Evolutionary conservation across 2,888 invertebrate genomes (phyloP), one percentile per base, ranked within the genome.

Genomic region (Cheilosia vulpina): DNA sequence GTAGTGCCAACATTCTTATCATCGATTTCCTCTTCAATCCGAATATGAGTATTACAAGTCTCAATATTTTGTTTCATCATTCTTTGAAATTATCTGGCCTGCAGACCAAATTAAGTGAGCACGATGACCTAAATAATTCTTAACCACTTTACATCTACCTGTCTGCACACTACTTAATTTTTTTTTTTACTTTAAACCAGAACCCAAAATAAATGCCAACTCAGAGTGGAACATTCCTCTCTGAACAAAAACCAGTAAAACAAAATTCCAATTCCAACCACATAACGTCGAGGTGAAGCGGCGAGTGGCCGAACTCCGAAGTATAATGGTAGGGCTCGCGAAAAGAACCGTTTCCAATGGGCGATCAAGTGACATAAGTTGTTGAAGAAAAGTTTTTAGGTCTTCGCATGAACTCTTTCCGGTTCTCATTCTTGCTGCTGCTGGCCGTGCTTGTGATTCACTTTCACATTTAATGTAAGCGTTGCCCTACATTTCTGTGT

Each of bases 401-500:
- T 72, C 84, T 84, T 72, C 73, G 21, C 62, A 75, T 62, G 75
- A 75, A 85, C 60, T 76, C 76, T 85, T 85, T 85, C 80, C 85
- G 85, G 85, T 85, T 85, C 80, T 72, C 19, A 55, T 80, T 65
- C 65, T 55, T 38, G 43, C 27, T 66, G 24, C 31, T 57, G 41
- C 17, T 52, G 31, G 63, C 50, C 65, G 34, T 52, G 19, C 72
- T 60, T 58, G 72, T 80, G 80, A 76, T 80, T 85, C 85, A 85
- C 85, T 85, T 85, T 85, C 85, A 85, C 85, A 85, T 85, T 85
- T 85, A 85, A 85, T 85, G 68, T 85, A 85, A 85, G 85, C 85
- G 50, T 52, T 85, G 85, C 60, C 85, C 85, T 85, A 85, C 43
- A 85, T 85, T 76, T 71, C 9, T 55, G 76, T 75, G 80, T 80